Conservation (phyloP, 2,888 invertebrate species). For the Julus scandinavius region DNA sequence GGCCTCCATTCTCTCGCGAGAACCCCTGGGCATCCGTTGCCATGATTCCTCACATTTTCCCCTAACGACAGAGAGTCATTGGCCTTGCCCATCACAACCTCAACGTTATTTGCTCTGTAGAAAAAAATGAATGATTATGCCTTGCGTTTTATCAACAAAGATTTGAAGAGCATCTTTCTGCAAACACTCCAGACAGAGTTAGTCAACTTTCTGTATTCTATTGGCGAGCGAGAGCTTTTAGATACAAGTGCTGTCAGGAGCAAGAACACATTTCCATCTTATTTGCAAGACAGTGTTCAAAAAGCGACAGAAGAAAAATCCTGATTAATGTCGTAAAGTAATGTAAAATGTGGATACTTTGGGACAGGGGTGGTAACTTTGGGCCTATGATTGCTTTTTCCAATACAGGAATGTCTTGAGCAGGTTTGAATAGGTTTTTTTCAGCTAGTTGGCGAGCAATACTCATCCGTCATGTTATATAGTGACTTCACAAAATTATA, state of each 20-base stretch:
- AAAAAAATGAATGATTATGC: not conserved
- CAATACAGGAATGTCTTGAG: no score
- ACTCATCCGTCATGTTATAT: no score
- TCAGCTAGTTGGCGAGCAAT: no score
- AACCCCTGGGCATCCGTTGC: constrained; percentile 29
- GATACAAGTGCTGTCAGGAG: not conserved
- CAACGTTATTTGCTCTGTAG: not conserved
- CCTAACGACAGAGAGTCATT: constrained; percentile 8
- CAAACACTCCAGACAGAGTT: constrained; percentile 29
- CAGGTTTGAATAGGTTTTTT: no score
- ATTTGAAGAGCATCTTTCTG: constrained; percentile 18
- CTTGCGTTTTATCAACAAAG: not conserved
- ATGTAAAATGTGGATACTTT: no score
- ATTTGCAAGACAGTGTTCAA: no score
- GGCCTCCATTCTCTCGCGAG: not conserved
- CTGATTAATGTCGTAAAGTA: no score
- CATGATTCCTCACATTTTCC: not conserved
- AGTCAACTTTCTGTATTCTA: not conserved
- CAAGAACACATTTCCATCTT: no score
- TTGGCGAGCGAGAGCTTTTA: not conserved
- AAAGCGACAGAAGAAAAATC: no score
- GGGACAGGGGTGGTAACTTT: no score
- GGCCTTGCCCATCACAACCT: not conserved
- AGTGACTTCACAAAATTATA: no score
- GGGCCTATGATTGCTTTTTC: no score